Evolutionary conservation across 2,888 invertebrate genomes (phyloP).

Genomic region (Papilio gigon): DNA sequence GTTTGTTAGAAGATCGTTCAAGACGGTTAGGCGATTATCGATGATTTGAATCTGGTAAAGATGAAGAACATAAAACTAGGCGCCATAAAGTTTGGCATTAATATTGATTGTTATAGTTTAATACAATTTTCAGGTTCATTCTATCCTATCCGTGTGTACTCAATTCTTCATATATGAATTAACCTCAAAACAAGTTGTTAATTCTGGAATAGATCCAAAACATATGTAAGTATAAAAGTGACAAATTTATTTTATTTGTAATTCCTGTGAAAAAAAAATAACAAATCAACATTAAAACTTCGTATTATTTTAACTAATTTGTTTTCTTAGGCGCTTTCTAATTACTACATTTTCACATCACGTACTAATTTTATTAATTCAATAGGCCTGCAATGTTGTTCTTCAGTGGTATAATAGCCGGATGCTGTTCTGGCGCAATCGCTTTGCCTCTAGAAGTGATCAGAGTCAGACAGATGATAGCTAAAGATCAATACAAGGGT

Average conservation of each 20-base stretch:
- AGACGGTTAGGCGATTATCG: no score
- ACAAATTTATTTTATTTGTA: background rate
- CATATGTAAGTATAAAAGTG: slow-evolving; percentile 52
- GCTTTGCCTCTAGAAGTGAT: slow-evolving; percentile 71
- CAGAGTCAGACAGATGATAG: slow-evolving; percentile 70
- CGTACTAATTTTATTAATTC: slow-evolving; percentile 30
- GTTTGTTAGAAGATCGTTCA: no score
- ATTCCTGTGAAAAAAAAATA: background rate
- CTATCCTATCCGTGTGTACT: slow-evolving; percentile 60
- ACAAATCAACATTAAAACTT: background rate
- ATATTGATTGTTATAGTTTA: background rate
- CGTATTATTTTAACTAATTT: background rate
- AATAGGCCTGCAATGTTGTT: slow-evolving; percentile 53
- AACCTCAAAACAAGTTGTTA: slow-evolving; percentile 53
- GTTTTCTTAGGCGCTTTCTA: background rate
- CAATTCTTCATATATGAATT: slow-evolving; percentile 70
- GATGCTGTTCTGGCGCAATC: slow-evolving; percentile 59
- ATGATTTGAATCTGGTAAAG: no score
- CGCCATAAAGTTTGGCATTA: background rate
- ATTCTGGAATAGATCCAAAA: slow-evolving; percentile 43
- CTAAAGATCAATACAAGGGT: slow-evolving; percentile 65
- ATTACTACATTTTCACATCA: background rate
- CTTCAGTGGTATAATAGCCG: slow-evolving; percentile 62
- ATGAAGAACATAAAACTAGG: no score
- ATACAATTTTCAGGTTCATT: slow-evolving; percentile 57